phyloP scores from a whole-genome alignment of 2,888 invertebrate genomes.

The Agrilus cyanescens region DNA sequence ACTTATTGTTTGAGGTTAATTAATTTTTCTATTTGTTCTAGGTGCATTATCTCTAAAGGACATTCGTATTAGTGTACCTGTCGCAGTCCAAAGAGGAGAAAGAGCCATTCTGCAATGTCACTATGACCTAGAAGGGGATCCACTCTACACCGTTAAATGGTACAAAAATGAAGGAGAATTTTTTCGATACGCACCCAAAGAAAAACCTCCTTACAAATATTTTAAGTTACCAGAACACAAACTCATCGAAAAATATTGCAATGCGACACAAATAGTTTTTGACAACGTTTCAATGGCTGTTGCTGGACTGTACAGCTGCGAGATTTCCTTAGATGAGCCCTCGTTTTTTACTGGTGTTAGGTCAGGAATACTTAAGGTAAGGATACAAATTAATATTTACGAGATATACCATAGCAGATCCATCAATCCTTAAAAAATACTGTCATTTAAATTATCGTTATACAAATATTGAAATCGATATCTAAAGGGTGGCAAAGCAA shows the following conservation, averaged over 20 bases:
- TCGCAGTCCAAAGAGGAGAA: conserved; percentile 51
- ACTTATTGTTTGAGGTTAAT: background rate
- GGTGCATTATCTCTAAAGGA: conserved; percentile 40
- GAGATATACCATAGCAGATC: too few species aligned
- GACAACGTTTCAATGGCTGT: conserved; percentile 27
- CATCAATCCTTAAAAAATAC: too few species aligned
- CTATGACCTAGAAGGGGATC: conserved; percentile 54
- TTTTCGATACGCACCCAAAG: conserved; percentile 47
- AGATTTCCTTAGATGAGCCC: conserved; percentile 34
- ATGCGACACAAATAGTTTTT: conserved; percentile 29
- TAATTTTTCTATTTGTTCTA: conserved; percentile 13
- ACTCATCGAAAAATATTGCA: conserved; percentile 43
- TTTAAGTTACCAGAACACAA: conserved; percentile 50
- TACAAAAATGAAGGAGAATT: conserved; percentile 53
- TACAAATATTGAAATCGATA: too few species aligned
- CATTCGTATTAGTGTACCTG: conserved; percentile 52
- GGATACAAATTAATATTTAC: conserved; percentile 28
- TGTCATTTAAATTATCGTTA: too few species aligned
- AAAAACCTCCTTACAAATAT: conserved; percentile 50
- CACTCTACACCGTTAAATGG: conserved; percentile 59
- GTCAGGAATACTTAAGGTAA: conserved; percentile 42
- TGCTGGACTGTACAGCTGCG: conserved; percentile 31
- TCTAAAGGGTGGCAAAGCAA: too few species aligned
- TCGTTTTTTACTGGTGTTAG: conserved; percentile 32
- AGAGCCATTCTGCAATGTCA: conserved; percentile 50